Base-by-base conservation (phyloP, 2,888 invertebrate species). In the Lycaena phlaeas region DNA sequence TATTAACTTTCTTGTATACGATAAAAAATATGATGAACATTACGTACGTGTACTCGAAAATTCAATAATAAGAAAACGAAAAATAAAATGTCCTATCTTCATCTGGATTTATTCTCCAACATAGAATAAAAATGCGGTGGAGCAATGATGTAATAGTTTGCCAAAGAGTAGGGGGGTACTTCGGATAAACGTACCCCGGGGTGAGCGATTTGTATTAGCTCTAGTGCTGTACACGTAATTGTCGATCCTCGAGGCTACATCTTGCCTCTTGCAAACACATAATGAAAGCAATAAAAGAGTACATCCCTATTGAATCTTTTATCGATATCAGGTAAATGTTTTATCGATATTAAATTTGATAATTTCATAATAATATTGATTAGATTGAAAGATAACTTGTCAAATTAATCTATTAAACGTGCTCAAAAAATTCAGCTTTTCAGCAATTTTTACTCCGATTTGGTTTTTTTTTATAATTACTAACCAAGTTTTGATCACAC, bases 131-230 rank as follows among this genome's bases (percentile, higher is more conserved):
- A 59, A 58, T 59, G 52, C 50, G 52, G 49, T 53, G 50, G 56
- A 61, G 65, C 63, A 69, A 64, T 68, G 66, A 68, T 72, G 66
- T 75, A 72, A 74, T 74, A 76, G 72, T 75, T 74, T 72, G 68
- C 62, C 61, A 56, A 59, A 63, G 59, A 55, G 55, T 56, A 48
- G 48, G 57, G 57, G 61, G 51, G 57, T 39, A 31, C 57, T 59
- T 63, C 64, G 68, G 72, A 74, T 76, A 78, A 78, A 74, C 71
- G 74, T 65, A 69, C 68, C 77, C 61, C 22, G 62, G 62, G 70
- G 82, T 73, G 65, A 70, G 63, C 78, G 78, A 79, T 82, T 81
- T 82, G 81, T 82, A 81, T 81, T 81, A 81, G 77, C 75, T 73
- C 76, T 78, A 71, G 76, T 69, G 68, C 71, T 73, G 70, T 70